Evolutionary conservation across 2,113 vertebrate genomes (phyloP).

Genomic region (Pelusios castaneus): DNA sequence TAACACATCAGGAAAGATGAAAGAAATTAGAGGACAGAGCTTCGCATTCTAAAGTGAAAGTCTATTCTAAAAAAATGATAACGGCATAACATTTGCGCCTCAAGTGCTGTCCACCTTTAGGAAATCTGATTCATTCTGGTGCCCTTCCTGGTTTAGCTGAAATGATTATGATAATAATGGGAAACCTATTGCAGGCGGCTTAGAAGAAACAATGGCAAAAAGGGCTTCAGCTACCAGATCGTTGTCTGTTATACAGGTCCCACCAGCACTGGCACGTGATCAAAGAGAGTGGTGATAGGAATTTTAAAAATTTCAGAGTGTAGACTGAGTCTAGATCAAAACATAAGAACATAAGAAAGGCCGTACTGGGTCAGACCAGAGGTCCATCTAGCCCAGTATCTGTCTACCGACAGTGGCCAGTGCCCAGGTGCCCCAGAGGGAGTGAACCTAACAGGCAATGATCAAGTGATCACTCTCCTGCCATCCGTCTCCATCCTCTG

Average conservation of each 20-base stretch:
- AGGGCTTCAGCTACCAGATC: not conserved
- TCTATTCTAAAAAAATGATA: not conserved
- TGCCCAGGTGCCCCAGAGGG: too few species aligned
- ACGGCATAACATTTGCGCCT: accelerated
- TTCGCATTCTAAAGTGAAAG: not conserved
- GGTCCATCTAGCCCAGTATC: too few species aligned
- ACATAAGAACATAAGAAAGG: too few species aligned
- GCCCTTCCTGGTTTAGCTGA: not conserved
- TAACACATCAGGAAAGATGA: not conserved
- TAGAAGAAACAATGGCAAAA: not conserved
- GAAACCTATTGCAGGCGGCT: not conserved
- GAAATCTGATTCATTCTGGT: not conserved
- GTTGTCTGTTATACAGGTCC: not conserved
- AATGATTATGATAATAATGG: not conserved
- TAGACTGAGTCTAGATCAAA: not conserved
- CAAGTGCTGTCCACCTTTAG: not conserved
- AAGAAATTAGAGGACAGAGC: accelerated
- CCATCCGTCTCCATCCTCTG: too few species aligned
- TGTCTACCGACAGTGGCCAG: too few species aligned
- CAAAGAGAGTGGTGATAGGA: not conserved
- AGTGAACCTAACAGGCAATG: too few species aligned
- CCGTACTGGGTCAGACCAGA: too few species aligned
- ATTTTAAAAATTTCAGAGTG: not conserved
- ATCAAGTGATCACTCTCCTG: too few species aligned
- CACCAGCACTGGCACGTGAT: not conserved